phyloP scores from a whole-genome alignment of 1,140 invertebrate genomes.

The Hylaeus anthracinus region DNA sequence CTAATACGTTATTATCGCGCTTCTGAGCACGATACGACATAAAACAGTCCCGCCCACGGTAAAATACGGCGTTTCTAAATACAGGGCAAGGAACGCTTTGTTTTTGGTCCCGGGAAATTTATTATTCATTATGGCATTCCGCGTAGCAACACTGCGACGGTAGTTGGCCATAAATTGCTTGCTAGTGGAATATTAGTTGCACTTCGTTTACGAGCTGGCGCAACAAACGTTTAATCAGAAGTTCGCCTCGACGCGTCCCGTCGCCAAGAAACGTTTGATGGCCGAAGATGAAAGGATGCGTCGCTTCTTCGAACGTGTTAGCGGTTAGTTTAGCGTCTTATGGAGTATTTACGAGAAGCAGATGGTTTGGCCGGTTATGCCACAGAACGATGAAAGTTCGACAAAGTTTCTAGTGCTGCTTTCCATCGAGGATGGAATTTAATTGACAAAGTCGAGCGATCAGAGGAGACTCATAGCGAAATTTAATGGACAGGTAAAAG shows the following conservation, averaged over 20 bases:
- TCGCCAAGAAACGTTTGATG: not conserved
- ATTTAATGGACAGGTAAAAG: no score
- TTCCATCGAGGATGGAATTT: conserved; percentile 17
- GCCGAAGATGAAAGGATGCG: conserved; percentile 14
- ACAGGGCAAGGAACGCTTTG: no score
- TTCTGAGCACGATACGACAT: not conserved
- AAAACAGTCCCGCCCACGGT: not conserved
- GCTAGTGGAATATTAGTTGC: not conserved
- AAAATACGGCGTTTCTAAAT: not conserved
- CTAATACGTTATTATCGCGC: not conserved
- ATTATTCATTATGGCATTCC: not conserved
- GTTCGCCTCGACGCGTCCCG: not conserved
- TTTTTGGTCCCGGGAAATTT: not conserved
- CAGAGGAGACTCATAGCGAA: not conserved
- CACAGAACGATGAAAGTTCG: not conserved
- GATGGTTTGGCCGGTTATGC: not conserved
- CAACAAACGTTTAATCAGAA: conserved; percentile 30
- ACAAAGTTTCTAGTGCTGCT: not conserved
- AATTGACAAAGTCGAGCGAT: conserved; percentile 33
- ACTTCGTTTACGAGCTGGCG: not conserved
- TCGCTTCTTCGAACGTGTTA: not conserved
- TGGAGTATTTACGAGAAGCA: conserved; percentile 24
- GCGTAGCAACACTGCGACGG: not conserved
- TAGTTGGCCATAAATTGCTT: conserved; percentile 17
- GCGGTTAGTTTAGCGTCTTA: not conserved